Percentiles rank a stretch among this genome's conserved stretches.
Evolutionary conservation across 1,140 invertebrate genomes (phyloP).

Genomic region (Doryteuthis pealeii): DNA sequence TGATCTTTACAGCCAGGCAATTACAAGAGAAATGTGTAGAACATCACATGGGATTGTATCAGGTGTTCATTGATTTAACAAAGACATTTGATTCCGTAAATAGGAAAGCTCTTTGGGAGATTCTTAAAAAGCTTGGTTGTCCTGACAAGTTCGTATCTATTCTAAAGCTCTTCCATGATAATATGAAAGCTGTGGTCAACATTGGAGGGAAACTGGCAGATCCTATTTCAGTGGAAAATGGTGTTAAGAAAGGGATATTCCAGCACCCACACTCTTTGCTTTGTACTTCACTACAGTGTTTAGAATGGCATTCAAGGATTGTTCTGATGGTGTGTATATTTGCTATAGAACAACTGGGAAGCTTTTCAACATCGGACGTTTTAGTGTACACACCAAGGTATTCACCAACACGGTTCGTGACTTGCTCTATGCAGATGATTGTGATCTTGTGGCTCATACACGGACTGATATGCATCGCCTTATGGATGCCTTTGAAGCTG

Average conservation of each 20-base stretch:
- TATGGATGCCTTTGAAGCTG: no score
- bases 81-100: slow-evolving; percentile 33
- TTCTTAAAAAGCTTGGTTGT: slow-evolving; percentile 27
- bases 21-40: slow-evolving; percentile 34
- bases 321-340: slow-evolving; percentile 6
- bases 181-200: slow-evolving; percentile 16
- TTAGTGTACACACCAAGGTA: not conserved
- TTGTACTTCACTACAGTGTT: slow-evolving; percentile 23
- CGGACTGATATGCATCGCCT: not conserved
- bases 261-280: slow-evolving; percentile 25
- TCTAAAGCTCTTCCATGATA: slow-evolving; percentile 20
- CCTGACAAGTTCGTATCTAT: slow-evolving; percentile 24
- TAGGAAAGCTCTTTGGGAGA: slow-evolving; percentile 15
- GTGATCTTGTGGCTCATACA: not conserved
- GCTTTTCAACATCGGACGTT: not conserved
- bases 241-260: not conserved
- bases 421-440: not conserved
- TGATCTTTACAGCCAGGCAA: slow-evolving; percentile 31
- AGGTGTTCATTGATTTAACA: slow-evolving; percentile 29
- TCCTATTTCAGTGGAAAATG: slow-evolving; percentile 11
- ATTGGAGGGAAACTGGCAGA: slow-evolving; percentile 14
- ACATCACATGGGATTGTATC: slow-evolving; percentile 17
- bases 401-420: not conserved
- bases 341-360: not conserved
- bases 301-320: slow-evolving; percentile 7